A percentile compares a stretch with the other conserved stretches of the same genome.
phyloP scores from a whole-genome alignment of 2,888 invertebrate genomes.

The Eudasyphora cyanicolor region DNA sequence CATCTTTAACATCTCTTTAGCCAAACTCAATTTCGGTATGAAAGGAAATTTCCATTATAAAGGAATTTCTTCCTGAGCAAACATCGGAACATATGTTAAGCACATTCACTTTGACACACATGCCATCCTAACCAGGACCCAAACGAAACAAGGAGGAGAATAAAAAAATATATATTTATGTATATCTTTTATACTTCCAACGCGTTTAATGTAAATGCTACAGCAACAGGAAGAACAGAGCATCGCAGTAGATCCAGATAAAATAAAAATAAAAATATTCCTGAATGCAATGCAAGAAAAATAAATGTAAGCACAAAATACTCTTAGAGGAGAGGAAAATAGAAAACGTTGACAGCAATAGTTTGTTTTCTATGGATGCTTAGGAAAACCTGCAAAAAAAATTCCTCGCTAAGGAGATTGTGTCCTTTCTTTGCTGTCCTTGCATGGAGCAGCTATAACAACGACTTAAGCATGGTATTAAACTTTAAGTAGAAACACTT shows the following conservation, averaged over 20 bases:
- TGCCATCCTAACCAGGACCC: neutral
- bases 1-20: constrained; percentile 13
- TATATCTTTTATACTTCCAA: constrained; percentile 27
- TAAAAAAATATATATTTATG: too few relatives aligned
- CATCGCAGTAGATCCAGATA: constrained; percentile 16
- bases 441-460: neutral
- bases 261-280: constrained; percentile 48
- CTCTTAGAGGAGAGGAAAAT: constrained; percentile 32
- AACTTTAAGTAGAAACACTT: constrained; percentile 41
- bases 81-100: constrained; percentile 47
- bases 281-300: constrained; percentile 28
- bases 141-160: neutral
- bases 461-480: constrained; percentile 35
- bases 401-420: constrained; percentile 54
- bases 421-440: neutral
- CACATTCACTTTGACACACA: neutral
- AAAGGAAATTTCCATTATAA: constrained; percentile 57
- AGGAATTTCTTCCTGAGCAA: constrained; percentile 31
- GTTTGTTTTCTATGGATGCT: constrained; percentile 37
- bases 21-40: constrained; percentile 16
- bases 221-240: neutral
- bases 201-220: constrained; percentile 37
- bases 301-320: constrained; percentile 46
- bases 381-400: constrained; percentile 14
- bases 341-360: constrained; percentile 41